Base-by-base conservation (phyloP, 2,113 vertebrate species). In the Corapipo altera region DNA sequence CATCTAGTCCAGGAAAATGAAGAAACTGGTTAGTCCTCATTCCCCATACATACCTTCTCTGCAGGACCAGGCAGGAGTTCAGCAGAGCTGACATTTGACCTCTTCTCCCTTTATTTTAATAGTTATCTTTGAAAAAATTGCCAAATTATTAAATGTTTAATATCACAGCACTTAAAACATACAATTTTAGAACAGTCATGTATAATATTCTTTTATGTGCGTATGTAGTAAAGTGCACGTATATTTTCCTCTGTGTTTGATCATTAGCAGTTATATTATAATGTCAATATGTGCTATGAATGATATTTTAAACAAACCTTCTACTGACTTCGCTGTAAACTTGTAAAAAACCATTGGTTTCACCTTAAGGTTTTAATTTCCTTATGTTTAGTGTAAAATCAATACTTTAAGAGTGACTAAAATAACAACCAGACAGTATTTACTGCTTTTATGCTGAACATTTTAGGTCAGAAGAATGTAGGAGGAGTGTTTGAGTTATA, bases 291-390 rank as follows among this genome's bases (percentile, higher is more conserved):
- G 84, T 94, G 70, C 46, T 73, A 9, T 87, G 80, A 88, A 88
- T 85, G 52, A 85, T 97, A 89, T 85, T 95, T 97, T 97, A 97
- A 94, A 93, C 85, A 96, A 82, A 79, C 81, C 88, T 89, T 92
- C 91, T 93, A 79, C 85, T 85, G 46, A 62, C 59, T 96, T 90
- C 96, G 88, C 89, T 96, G 89, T 96, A 97, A 97, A 96, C 93
- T 95, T 93, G 66, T 94, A 85, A 94, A 93, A 95, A 96, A 97
- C 93, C 93, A 95, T 94, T 94, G 84, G 92, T 95, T 94, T 97
- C 91, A 94, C 96, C 93, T 72, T 95, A 97, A 96, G 58, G 61
- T 95, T 97, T 97, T 97, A 94, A 97, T 96, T 97, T 91, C 94
- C 88, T 69, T 92, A 64, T 48, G 49, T 96, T 97, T 96, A 95